Evolutionary conservation across 2,113 vertebrate genomes (phyloP).

Genomic region (Tamias sibiricus): DNA sequence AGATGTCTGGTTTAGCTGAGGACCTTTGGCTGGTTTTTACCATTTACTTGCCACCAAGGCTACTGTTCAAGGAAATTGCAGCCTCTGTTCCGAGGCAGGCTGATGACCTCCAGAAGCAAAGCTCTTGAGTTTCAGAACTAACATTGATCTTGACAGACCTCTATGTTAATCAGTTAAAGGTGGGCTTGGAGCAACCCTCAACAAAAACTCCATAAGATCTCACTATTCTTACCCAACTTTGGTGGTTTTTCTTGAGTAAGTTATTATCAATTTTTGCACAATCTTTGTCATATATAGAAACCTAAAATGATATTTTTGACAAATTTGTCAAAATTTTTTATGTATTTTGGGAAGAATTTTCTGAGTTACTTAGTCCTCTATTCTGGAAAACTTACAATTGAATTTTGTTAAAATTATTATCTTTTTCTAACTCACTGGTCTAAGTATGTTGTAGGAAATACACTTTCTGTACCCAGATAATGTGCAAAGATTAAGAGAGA

Average conservation of each 20-base stretch:
- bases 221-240: neutral
- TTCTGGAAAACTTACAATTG: neutral
- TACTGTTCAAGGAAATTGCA: rapidly evolving
- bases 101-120: neutral
- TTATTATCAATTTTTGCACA: neutral
- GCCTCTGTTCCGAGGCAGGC: no score
- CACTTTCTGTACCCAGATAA: neutral
- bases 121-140: neutral
- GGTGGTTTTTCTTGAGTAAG: neutral
- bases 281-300: neutral
- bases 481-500: neutral
- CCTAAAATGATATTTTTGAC: neutral
- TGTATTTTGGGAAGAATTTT: neutral
- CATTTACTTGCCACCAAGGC: neutral
- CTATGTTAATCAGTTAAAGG: rapidly evolving
- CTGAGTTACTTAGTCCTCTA: neutral
- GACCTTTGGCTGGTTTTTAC: no score
- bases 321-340: neutral
- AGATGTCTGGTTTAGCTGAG: no score
- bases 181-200: rapidly evolving
- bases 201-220: rapidly evolving
- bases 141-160: no score
- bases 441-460: neutral
- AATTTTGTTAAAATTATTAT: no score
- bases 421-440: neutral